Percentiles rank a stretch among this genome's conserved stretches.
These are phyloP conservation scores for Musca vetustissima DNA, from an alignment of 1,140 invertebrate genomes.

Conservation along the genomic window DNA sequence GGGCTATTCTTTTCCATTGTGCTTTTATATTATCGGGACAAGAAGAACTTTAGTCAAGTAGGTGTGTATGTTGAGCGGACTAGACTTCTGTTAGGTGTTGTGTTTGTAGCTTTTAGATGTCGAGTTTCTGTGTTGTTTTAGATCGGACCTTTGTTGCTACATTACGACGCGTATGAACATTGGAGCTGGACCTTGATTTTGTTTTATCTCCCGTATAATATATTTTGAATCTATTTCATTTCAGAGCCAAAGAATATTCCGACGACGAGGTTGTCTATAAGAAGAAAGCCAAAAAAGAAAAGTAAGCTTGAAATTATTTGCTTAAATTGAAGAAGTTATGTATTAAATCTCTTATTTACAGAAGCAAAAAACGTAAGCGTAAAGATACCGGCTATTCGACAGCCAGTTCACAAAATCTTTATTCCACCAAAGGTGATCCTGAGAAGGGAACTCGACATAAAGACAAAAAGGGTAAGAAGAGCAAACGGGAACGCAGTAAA, in stretches of 20 bases:
- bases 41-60: no score
- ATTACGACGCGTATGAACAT: background rate
- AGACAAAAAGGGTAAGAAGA: conserved; percentile 50
- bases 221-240: conserved; percentile 12
- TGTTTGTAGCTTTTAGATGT: no score
- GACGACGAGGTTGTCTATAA: conserved; percentile 46
- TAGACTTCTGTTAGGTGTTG: no score
- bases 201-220: background rate
- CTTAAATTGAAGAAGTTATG: no score
- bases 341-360: no score
- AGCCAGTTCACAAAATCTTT: conserved; percentile 61
- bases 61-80: no score
- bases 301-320: conserved; percentile 35
- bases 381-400: conserved; percentile 70
- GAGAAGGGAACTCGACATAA: conserved; percentile 41
- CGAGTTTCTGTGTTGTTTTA: no score
- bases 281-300: conserved; percentile 46
- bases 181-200: no score
- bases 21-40: no score
- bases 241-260: conserved; percentile 42
- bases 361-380: conserved; percentile 52
- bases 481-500: conserved; percentile 44
- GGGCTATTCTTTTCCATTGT: no score
- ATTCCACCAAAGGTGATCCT: conserved; percentile 48
- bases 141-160: no score